Evolutionary conservation across 2,113 vertebrate species (phyloP), one percentile per base, ranked within the genome.

Genomic region (Platichthys flesus): DNA sequence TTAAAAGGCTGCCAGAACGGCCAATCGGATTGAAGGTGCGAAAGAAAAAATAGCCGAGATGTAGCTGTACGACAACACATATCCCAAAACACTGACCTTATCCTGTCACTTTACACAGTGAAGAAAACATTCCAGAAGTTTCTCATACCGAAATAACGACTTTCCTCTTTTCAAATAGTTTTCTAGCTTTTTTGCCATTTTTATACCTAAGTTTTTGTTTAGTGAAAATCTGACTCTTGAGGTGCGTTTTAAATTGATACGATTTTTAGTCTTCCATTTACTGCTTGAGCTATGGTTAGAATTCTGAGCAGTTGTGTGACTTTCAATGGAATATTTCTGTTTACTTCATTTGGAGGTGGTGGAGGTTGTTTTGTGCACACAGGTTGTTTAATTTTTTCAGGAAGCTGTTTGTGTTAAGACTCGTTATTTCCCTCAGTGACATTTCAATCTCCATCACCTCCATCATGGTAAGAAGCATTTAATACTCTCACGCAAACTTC

Each of bases 1-100:
- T 88, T 94, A 65, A 96, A 97, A 31, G 93, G 93, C 16, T 94
- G 95, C 54, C 97, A 96, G 79, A 97, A 96, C 0, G 95, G 96
- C 66, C 94, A 95, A 73, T 95, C 94, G 5, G 98, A 99, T 87
- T 99, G 95, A 97, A 70, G 54, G n/a, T 23, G 54, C 0, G 14
- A 63, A 61, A 56, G 67, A 71, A 71, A 26, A 51, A 61, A 86
- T 54, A 76, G 79, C 72, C 20, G 54, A 82, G 72, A 80, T 90
- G 91, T 90, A 88, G 91, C 91, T 56, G 74, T 82, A 71, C 12
- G 40, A 65, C 71, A 75, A 85, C 65, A 84, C 84, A 84, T 85
- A 89, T 85, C 82, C 71, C 71, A 77, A 83, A 86, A 86, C 73
- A 56, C 73, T 61, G 62, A 86, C 79, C 21, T 56, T 77, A 71